phyloP scores from a whole-genome alignment of 1,140 invertebrate genomes.

The Pemphigus obesinymphae region DNA sequence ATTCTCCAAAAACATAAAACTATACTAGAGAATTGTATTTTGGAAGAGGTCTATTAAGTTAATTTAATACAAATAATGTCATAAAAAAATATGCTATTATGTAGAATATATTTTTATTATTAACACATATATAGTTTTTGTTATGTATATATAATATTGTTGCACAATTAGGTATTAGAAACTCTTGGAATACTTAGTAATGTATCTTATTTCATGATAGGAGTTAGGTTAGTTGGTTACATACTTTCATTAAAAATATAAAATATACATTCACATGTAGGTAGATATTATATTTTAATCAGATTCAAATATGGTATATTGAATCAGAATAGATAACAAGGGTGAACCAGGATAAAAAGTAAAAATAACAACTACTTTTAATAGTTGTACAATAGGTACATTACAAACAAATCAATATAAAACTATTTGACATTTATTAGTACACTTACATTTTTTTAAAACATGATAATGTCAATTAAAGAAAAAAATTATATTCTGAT shows the following conservation, averaged over 20 bases:
- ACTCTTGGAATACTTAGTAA: too few relatives aligned
- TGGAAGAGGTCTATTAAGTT: too few relatives aligned
- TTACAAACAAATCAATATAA: slow-evolving; percentile 13
- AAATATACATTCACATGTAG: background rate
- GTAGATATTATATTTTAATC: background rate
- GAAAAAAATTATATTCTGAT: background rate
- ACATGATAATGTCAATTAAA: background rate
- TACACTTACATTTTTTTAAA: background rate
- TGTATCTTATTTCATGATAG: too few relatives aligned
- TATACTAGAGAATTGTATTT: too few relatives aligned
- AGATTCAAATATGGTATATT: background rate
- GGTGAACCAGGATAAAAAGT: background rate
- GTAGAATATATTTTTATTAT: too few relatives aligned
- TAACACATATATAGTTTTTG: too few relatives aligned
- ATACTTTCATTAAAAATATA: background rate
- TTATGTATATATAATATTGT: too few relatives aligned
- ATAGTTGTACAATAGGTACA: slow-evolving; percentile 9
- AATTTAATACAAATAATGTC: too few relatives aligned
- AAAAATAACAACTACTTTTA: slow-evolving; percentile 6
- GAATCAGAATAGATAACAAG: slow-evolving; percentile 2
- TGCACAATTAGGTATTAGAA: too few relatives aligned
- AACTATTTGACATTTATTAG: slow-evolving; percentile 31
- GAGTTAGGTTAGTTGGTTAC: too few relatives aligned
- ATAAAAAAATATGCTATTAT: too few relatives aligned
- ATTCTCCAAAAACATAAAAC: too few relatives aligned